Percentiles rank a stretch among this genome's conserved stretches.
These are phyloP conservation scores for Mechanitis messenoides DNA, from an alignment of 2,888 invertebrate species.

Conservation along the genomic window DNA sequence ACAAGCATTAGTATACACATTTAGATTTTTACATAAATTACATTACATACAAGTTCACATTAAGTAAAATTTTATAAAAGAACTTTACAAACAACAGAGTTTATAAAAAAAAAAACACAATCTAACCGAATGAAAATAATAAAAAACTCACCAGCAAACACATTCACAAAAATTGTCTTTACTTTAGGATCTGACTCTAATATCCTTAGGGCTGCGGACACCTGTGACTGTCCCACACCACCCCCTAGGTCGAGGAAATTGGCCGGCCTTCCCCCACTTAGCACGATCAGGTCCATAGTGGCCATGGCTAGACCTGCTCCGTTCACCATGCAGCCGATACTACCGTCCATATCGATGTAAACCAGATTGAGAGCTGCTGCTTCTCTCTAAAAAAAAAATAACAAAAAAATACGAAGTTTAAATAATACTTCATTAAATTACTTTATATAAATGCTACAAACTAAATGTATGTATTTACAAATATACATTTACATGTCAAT, in stretches of 20 bases:
- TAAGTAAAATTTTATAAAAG: no score
- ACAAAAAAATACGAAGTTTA: no score
- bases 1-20: no score
- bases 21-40: no score
- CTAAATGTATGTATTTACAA: no score
- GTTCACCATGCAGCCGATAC: constrained; percentile 97
- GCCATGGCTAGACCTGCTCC: constrained; percentile 99
- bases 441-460: no score
- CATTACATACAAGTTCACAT: no score
- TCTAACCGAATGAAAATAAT: neutral
- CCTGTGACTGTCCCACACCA: constrained; percentile 95
- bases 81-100: no score
- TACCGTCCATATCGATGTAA: constrained; percentile 98
- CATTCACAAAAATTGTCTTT: constrained; percentile 96
- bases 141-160: constrained; percentile 85
- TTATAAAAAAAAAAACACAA: no score
- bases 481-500: no score
- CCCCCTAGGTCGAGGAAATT: constrained; percentile 99
- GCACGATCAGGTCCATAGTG: constrained; percentile 99
- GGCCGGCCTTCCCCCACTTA: constrained; percentile 97
- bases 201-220: constrained; percentile 93
- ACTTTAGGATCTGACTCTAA: constrained; percentile 92
- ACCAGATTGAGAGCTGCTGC: constrained; percentile 93
- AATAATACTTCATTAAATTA: no score
- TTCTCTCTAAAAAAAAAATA: constrained; percentile 76